Evolutionary conservation across 2,797 vertebrate species (phyloP).

Genomic region (Gymnopithys bicolor): DNA sequence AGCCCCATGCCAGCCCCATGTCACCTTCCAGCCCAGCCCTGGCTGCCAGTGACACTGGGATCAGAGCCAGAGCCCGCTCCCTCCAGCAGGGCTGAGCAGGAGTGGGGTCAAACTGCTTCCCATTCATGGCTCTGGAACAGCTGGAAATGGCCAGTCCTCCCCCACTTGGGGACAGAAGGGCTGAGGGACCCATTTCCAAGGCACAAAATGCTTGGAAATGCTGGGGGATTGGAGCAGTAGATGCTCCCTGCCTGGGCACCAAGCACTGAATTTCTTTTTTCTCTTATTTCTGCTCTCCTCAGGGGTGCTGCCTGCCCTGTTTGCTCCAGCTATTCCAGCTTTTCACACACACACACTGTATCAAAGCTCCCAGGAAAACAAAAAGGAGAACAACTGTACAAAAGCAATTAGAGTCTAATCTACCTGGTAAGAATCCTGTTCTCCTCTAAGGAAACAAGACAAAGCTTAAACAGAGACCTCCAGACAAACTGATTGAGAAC

Average conservation of each 20-base stretch:
- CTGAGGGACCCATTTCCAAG: neutral
- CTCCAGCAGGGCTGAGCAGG: neutral
- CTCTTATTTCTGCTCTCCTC: neutral
- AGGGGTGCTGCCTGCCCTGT: neutral
- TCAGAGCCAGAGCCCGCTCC: neutral
- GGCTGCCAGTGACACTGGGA: neutral
- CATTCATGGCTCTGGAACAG: neutral
- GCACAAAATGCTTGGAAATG: neutral
- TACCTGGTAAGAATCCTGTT: neutral
- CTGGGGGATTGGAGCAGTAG: neutral
- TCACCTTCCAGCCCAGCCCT: neutral
- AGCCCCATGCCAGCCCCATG: neutral
- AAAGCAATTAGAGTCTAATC: neutral
- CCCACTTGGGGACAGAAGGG: neutral
- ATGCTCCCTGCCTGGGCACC: neutral
- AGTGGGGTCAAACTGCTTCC: neutral
- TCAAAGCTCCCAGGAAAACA: neutral
- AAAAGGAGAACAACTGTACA: neutral
- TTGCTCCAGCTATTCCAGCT: neutral
- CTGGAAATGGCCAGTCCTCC: neutral
- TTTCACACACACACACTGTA: neutral
- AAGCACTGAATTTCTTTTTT: neutral
- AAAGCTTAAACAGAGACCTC: neutral
- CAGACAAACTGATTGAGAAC: neutral
- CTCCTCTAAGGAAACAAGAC: neutral